phyloP scores from a whole-genome alignment of 2,888 invertebrate genomes.

The Tortricodes alternella region DNA sequence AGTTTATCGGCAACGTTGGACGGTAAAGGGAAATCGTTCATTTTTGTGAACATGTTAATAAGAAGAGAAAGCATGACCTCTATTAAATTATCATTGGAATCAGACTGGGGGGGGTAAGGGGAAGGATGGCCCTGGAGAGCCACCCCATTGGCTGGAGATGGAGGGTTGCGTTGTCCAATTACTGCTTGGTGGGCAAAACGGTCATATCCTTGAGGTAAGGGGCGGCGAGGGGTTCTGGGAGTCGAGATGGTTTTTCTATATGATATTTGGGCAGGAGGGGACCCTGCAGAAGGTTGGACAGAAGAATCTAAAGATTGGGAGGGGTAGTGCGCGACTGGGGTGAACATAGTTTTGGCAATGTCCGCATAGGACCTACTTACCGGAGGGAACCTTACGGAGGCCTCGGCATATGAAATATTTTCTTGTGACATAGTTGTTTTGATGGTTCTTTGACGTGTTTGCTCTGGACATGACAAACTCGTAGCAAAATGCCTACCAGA shows the following conservation, averaged over 20 bases:
- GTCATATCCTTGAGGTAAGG: too few species aligned
- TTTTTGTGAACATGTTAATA: neutral
- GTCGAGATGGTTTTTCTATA: too few species aligned
- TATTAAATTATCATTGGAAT: neutral
- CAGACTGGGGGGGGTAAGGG: neutral
- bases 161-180: too few species aligned
- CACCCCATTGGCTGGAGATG: too few species aligned
- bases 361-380: too few species aligned
- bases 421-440: constrained; percentile 34
- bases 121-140: neutral
- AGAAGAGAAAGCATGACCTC: neutral
- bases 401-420: constrained; percentile 33
- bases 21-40: neutral
- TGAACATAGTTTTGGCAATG: too few species aligned
- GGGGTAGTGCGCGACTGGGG: too few species aligned
- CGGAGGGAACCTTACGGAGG: neutral
- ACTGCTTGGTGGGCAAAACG: too few species aligned
- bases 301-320: too few species aligned
- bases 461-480: constrained; percentile 32
- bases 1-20: neutral
- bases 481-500: constrained; percentile 19
- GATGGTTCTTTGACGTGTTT: constrained; percentile 32
- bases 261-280: too few species aligned
- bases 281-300: too few species aligned
- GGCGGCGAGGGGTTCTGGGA: too few species aligned